Percentiles rank a stretch among this genome's conserved stretches.
Conservation (phyloP, 1,140 invertebrate species). For the Argopecten irradians region DNA sequence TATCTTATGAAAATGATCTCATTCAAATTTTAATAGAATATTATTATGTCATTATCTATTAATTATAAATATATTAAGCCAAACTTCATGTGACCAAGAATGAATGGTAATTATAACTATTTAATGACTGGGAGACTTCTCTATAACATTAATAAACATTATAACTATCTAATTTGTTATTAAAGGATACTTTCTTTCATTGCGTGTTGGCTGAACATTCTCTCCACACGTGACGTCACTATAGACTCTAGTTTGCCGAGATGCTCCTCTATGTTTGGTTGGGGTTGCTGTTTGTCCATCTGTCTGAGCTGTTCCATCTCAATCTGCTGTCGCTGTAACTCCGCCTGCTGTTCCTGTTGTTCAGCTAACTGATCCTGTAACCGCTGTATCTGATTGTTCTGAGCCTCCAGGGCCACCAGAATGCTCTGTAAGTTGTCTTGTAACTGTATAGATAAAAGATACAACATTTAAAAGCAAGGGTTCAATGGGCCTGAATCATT, state of each 20-base stretch:
- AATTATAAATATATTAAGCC: no score
- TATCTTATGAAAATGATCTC: no score
- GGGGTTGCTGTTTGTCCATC: conserved; percentile 50
- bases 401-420: conserved; percentile 51
- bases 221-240: conserved; percentile 66
- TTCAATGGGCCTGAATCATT: no score
- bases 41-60: no score
- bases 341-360: conserved; percentile 62
- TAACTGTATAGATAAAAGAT: conserved; percentile 49
- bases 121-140: no score
- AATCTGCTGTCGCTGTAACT: conserved; percentile 64
- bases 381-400: conserved; percentile 59
- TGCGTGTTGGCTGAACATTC: conserved; percentile 66
- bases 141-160: no score
- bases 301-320: conserved; percentile 63
- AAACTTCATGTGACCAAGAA: no score
- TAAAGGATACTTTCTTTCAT: conserved; percentile 73
- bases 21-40: no score
- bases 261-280: conserved; percentile 68
- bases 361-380: conserved; percentile 60
- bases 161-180: no score
- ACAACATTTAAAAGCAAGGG: background rate
- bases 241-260: conserved; percentile 67
- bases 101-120: no score
- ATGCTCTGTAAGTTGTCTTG: conserved; percentile 51